Conservation (phyloP, 2,113 vertebrate genomes). For the Tylochromis polylepis region DNA sequence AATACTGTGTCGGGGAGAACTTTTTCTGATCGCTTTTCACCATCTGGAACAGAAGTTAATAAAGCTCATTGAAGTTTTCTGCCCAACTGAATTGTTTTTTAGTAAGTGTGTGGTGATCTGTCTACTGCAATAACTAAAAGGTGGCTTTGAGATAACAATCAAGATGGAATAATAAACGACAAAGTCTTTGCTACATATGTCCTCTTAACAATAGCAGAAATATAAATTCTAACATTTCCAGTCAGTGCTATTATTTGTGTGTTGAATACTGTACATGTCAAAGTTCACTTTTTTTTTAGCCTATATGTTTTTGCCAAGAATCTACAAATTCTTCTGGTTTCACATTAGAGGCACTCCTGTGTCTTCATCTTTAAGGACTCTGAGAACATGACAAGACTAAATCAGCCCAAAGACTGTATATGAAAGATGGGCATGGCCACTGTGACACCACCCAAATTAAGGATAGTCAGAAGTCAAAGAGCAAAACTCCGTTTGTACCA, state of each 20-base stretch:
- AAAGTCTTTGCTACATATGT: not conserved
- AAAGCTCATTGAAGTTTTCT: slow-evolving; percentile 45
- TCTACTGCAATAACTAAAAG: not conserved
- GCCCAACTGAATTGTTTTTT: not conserved
- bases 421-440: not conserved
- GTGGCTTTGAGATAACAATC: not conserved
- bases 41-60: slow-evolving; percentile 42
- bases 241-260: not conserved
- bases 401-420: not conserved
- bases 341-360: not conserved
- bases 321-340: not conserved
- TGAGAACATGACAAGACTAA: no score
- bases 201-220: not conserved
- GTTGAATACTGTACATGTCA: not conserved
- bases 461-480: not conserved
- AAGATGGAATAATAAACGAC: not conserved
- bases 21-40: not conserved
- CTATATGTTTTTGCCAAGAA: not conserved
- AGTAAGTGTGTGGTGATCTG: not conserved
- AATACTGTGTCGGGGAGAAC: slow-evolving; percentile 43
- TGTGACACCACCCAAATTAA: not conserved
- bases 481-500: not conserved
- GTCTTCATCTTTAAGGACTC: not conserved
- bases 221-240: accelerated
- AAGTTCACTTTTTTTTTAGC: not conserved